A percentile compares a stretch with the other conserved stretches of the same genome.
These are phyloP conservation scores for Thereva unica DNA, from an alignment of 2,888 invertebrate species.

Conservation along the genomic window DNA sequence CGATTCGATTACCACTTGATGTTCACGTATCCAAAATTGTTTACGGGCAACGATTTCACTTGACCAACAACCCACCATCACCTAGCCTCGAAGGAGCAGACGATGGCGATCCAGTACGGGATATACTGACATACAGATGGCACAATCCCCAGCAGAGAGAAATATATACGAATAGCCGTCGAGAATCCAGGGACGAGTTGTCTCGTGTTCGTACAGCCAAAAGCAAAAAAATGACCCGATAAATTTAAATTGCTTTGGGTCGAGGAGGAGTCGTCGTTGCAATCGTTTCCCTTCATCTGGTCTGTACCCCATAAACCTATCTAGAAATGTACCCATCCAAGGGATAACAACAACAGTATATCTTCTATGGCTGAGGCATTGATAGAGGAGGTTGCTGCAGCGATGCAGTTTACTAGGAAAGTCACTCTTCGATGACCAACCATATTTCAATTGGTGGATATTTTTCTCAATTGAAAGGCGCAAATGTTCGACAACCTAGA, in stretches of 20 bases:
- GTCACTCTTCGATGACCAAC: slow-evolving; percentile 21
- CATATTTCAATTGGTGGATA: slow-evolving; percentile 31
- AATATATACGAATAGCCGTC: not conserved
- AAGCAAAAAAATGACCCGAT: slow-evolving; percentile 32
- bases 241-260: slow-evolving; percentile 33
- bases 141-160: not conserved
- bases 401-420: not conserved
- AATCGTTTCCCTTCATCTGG: not conserved
- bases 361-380: not conserved
- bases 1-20: slow-evolving; percentile 34
- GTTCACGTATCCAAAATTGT: slow-evolving; percentile 28
- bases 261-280: slow-evolving; percentile 10
- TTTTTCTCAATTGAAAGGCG: slow-evolving; percentile 11
- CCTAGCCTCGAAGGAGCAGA: not conserved
- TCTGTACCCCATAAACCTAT: slow-evolving; percentile 12
- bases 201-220: slow-evolving; percentile 17
- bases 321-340: slow-evolving; percentile 12
- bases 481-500: slow-evolving; percentile 28
- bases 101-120: slow-evolving; percentile 3
- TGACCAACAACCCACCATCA: slow-evolving; percentile 4
- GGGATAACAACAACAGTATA: slow-evolving; percentile 1
- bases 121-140: too few species aligned
- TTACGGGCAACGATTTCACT: slow-evolving; percentile 21
- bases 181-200: slow-evolving; percentile 19
- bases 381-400: not conserved